phyloP scores from a whole-genome alignment of 2,888 invertebrate species.

The Sussaba pulchella region DNA sequence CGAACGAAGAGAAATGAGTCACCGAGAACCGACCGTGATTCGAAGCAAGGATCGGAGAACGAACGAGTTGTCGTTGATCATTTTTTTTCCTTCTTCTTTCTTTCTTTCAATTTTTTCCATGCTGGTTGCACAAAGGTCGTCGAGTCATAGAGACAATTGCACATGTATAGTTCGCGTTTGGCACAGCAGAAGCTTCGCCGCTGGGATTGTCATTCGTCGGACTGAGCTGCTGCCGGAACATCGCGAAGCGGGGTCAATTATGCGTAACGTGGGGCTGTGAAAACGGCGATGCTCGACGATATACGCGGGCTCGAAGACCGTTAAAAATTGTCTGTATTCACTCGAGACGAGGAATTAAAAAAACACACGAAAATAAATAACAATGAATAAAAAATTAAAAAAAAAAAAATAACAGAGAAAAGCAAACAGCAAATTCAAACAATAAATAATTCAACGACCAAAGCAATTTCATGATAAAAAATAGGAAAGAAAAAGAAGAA shows the following conservation, averaged over 20 bases:
- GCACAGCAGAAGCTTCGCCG: not conserved
- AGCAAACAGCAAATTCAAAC: too few species aligned
- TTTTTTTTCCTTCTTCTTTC: not conserved
- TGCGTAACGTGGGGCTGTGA: conserved; percentile 38
- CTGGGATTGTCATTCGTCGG: not conserved
- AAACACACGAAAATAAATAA: too few species aligned
- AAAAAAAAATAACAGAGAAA: too few species aligned
- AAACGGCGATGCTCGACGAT: not conserved
- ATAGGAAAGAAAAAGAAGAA: too few species aligned
- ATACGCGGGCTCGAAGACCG: too few species aligned
- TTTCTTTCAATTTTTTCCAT: not conserved
- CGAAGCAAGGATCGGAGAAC: not conserved
- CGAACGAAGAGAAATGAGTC: conserved; percentile 15
- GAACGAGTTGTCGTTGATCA: not conserved
- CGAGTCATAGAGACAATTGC: not conserved
- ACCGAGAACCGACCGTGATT: not conserved
- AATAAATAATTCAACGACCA: too few species aligned
- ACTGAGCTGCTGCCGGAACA: conserved; percentile 23
- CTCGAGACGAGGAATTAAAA: too few species aligned
- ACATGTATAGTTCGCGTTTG: not conserved
- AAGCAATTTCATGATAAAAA: too few species aligned
- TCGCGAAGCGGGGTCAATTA: conserved; percentile 46
- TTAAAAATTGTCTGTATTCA: too few species aligned
- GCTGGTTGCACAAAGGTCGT: not conserved
- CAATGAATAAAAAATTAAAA: too few species aligned